Evolutionary conservation across 2,888 invertebrate genomes (phyloP).

Genomic region (Balanococcus diminutus): DNA sequence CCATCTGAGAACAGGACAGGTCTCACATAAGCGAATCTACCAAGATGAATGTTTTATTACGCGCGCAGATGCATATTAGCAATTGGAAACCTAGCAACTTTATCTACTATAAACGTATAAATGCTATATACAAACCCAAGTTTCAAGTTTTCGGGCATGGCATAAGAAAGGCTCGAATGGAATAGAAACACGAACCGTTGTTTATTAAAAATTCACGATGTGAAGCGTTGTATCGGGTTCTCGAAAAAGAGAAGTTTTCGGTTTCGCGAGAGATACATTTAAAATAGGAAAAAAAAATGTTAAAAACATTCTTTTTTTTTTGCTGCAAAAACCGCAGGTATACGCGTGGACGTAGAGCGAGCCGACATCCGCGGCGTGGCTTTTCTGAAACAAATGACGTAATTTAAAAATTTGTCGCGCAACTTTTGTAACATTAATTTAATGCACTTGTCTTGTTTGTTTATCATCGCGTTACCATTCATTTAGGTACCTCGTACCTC

Average conservation of each 20-base stretch:
- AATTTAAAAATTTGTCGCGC: constrained; percentile 29
- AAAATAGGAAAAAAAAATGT: background rate
- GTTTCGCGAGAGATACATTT: background rate
- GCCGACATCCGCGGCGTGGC: background rate
- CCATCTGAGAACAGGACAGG: background rate
- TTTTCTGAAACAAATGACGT: constrained; percentile 33
- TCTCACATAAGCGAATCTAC: background rate
- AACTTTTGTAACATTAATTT: constrained; percentile 37
- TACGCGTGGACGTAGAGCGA: background rate
- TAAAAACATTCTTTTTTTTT: background rate
- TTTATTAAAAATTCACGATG: constrained; percentile 40
- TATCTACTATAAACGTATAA: background rate
- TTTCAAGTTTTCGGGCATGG: background rate
- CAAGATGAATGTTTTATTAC: constrained; percentile 31
- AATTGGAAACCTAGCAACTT: constrained; percentile 7
- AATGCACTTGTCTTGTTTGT: constrained; percentile 44
- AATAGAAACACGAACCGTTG: constrained; percentile 23
- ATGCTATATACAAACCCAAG: background rate
- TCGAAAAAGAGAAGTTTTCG: background rate
- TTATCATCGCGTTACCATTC: constrained; percentile 31
- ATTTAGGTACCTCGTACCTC: no score
- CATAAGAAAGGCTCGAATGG: background rate
- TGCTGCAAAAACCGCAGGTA: background rate
- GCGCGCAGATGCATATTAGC: background rate
- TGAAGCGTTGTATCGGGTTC: constrained; percentile 13